Conservation (phyloP, 2,113 vertebrate species). For the Mus pahari region DNA sequence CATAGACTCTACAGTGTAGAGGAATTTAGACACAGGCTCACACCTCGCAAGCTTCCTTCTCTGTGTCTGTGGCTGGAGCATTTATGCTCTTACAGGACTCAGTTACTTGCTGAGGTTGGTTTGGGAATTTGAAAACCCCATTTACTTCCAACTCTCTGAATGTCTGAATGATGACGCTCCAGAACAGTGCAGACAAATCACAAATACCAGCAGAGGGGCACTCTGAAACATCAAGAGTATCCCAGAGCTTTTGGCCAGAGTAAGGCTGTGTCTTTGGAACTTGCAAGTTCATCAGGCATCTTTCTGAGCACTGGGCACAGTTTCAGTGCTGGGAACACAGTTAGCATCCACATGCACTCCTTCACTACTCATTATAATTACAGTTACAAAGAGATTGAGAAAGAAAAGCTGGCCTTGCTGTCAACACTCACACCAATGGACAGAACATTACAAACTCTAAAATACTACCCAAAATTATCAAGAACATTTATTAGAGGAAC, state of each 20-base stretch:
- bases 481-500: not conserved
- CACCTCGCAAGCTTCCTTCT: not conserved
- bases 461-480: not conserved
- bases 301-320: not conserved
- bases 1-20: not conserved
- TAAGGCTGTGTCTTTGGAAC: fast-evolving
- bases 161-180: not conserved
- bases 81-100: not conserved
- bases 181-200: not conserved
- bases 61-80: not conserved
- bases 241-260: not conserved
- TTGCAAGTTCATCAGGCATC: not conserved
- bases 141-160: not conserved
- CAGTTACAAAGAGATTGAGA: not conserved
- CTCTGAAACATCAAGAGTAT: not conserved
- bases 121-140: not conserved
- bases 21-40: not conserved
- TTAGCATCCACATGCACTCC: not conserved
- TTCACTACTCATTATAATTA: not conserved
- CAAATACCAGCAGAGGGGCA: not conserved
- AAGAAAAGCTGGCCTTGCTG: not conserved
- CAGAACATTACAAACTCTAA: not conserved
- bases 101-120: not conserved
- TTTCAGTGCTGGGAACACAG: not conserved
- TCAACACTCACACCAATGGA: constrained; percentile 6